A percentile compares a stretch with the other conserved stretches of the same genome.
These are phyloP conservation scores for Coranthus polyacanthus DNA, from an alignment of 2,797 vertebrate species.

Conservation along the genomic window DNA sequence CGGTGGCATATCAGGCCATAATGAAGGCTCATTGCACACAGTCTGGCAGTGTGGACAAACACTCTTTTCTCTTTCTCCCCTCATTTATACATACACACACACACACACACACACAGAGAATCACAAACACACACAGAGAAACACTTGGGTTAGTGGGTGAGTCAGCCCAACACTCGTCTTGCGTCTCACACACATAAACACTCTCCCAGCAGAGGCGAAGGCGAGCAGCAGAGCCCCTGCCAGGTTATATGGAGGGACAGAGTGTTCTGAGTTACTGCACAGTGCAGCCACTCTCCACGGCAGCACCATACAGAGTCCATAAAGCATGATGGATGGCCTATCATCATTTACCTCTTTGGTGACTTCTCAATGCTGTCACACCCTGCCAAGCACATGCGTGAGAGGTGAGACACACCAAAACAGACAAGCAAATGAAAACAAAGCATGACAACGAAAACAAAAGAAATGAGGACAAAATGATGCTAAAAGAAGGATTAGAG, in stretches of 20 bases:
- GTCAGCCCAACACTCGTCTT: constrained; percentile 60
- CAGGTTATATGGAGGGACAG: constrained; percentile 78
- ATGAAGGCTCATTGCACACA: constrained; percentile 72
- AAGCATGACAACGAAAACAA: constrained; percentile 42
- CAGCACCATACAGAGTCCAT: constrained; percentile 82
- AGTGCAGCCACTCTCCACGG: constrained; percentile 78
- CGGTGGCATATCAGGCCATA: constrained; percentile 66
- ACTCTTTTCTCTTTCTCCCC: constrained; percentile 40
- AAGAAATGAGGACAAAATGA: constrained; percentile 69
- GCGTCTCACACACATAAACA: constrained; percentile 67
- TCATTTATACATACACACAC: constrained; percentile 15
- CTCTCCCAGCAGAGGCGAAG: constrained; percentile 59
- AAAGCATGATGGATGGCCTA: constrained; percentile 84
- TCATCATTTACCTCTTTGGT: constrained; percentile 86
- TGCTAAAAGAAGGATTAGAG: constrained; percentile 72
- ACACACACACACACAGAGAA: constrained; percentile 22
- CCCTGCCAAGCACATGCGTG: constrained; percentile 76
- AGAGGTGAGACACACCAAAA: constrained; percentile 71
- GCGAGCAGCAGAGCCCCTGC: constrained; percentile 66
- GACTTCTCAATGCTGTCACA: constrained; percentile 85
- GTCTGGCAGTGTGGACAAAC: constrained; percentile 73
- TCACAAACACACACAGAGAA: constrained; percentile 57
- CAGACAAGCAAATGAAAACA: constrained; percentile 69
- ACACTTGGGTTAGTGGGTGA: constrained; percentile 62
- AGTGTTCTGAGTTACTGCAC: constrained; percentile 82